phyloP scores from a whole-genome alignment of 2,888 invertebrate genomes.

The Athetis lepigone region DNA sequence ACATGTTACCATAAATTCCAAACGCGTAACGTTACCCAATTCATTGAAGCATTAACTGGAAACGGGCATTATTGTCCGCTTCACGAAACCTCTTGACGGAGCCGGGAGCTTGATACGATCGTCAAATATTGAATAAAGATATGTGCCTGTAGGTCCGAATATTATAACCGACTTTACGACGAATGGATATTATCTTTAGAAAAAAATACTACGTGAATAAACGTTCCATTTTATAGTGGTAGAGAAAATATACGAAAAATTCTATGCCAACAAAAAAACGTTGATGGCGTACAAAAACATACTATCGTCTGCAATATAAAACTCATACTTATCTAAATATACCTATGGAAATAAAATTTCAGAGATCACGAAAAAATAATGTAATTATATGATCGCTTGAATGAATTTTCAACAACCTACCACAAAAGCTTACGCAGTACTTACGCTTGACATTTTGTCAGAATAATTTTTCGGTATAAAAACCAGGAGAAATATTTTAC shows the following conservation, averaged over 20 bases:
- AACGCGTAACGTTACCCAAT: constrained; percentile 71
- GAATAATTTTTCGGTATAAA: no score
- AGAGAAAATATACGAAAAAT: constrained; percentile 9
- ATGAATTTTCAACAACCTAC: no score
- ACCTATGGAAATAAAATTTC: background rate
- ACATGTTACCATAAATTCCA: constrained; percentile 73
- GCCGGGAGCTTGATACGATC: constrained; percentile 73
- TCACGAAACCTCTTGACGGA: constrained; percentile 74
- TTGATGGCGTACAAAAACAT: background rate
- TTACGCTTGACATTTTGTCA: no score
- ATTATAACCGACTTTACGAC: constrained; percentile 14
- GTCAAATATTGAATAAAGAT: constrained; percentile 78
- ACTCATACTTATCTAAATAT: background rate
- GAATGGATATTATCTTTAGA: constrained; percentile 16
- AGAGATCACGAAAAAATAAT: no score
- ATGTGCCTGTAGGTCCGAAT: constrained; percentile 38
- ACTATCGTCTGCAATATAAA: no score
- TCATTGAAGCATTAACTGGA: constrained; percentile 81
- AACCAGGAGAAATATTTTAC: no score
- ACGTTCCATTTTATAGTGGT: constrained; percentile 3
- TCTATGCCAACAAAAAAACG: constrained; percentile 13
- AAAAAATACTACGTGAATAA: constrained; percentile 28
- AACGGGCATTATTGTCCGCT: constrained; percentile 81
- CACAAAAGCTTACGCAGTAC: no score
- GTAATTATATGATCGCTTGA: no score